Conservation (phyloP, 2,888 invertebrate species). For the Choristoneura rosaceana region DNA sequence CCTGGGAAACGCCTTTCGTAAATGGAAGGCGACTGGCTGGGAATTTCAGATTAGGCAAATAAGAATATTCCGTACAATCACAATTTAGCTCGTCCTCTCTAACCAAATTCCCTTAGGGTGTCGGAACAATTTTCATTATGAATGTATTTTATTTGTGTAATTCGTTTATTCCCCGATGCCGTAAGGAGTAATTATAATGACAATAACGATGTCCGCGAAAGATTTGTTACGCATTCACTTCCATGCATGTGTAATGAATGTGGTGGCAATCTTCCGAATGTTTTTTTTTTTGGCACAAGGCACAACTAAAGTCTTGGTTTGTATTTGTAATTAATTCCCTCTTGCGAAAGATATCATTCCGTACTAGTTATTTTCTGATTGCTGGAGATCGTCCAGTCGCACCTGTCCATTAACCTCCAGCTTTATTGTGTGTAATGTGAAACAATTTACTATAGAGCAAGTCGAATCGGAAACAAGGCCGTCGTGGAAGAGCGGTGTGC, state of each 20-base stretch:
- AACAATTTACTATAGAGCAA: constrained; percentile 78
- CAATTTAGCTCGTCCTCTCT: constrained; percentile 49
- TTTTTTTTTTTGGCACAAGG: not conserved
- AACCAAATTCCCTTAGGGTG: constrained; percentile 47
- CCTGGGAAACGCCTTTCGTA: constrained; percentile 30
- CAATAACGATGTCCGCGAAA: not conserved
- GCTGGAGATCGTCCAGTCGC: constrained; percentile 68
- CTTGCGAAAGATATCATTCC: not conserved
- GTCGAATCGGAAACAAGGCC: constrained; percentile 80
- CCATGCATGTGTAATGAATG: not conserved
- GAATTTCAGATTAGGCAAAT: constrained; percentile 60
- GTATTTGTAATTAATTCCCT: not conserved
- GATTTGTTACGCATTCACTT: not conserved
- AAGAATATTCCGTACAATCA: constrained; percentile 53
- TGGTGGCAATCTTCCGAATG: not conserved
- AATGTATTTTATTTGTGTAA: constrained; percentile 39
- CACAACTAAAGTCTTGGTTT: not conserved
- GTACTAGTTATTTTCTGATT: constrained; percentile 12
- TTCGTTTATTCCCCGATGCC: constrained; percentile 22
- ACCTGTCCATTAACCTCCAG: constrained; percentile 69
- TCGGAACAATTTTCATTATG: constrained; percentile 47
- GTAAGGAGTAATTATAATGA: not conserved
- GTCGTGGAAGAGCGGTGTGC: constrained; percentile 70
- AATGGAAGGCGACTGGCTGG: constrained; percentile 48
- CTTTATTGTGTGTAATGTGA: constrained; percentile 64